Evolutionary conservation across 92 coral and sea anemone species (phyloP), one percentile per base, ranked within the genome.

Genomic region (Scolanthus callimorphus): DNA sequence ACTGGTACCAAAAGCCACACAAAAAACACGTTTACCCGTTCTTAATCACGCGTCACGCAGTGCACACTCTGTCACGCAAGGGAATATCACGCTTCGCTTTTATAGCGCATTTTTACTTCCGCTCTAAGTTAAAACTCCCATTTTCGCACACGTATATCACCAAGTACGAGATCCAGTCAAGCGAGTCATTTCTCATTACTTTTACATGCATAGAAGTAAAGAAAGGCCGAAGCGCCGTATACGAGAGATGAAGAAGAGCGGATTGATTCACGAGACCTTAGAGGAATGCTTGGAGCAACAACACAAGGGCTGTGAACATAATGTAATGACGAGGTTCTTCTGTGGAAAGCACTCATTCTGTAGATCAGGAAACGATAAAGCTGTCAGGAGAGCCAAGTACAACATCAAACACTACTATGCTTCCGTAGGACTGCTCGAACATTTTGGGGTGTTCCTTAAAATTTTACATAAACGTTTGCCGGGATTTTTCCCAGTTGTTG

Each of bases 21-120:
- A 67, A 51, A n/a, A n/a, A n/a, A 15, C 87, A 64, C 41, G 71
- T 89, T 1, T 88, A 84, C 63, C 76, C 96, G 25, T 65, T 65
- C 46, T 79, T 81, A 51, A 84, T 94, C 67, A 55, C 63, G 38
- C 59, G 78, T 27, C 77, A 70, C 31, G 85, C 87, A 39, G 65
- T 64, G 11, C 66, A 63, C 31, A 69, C 66, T 51, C 79, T 74
- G 38, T 39, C 49, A 6, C 56, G 38, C 37, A 34, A 43, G 24
- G 57, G 57, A 12, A n/a, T 34, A 19, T 81, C 77, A 49, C 89
- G 79, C 55, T 74, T 80, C 67, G 80, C 85, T 19, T 79, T 83
- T 38, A 76, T 88, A 20, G 92, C 94, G 28, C 99, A 94, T 44
- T 94, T 94, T 59, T 94, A 88, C 78, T 94, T 94, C 51, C 77